These are phyloP conservation scores for Anastrepha obliqua DNA, from an alignment of 1,140 invertebrate genomes.

Conservation along the genomic window DNA sequence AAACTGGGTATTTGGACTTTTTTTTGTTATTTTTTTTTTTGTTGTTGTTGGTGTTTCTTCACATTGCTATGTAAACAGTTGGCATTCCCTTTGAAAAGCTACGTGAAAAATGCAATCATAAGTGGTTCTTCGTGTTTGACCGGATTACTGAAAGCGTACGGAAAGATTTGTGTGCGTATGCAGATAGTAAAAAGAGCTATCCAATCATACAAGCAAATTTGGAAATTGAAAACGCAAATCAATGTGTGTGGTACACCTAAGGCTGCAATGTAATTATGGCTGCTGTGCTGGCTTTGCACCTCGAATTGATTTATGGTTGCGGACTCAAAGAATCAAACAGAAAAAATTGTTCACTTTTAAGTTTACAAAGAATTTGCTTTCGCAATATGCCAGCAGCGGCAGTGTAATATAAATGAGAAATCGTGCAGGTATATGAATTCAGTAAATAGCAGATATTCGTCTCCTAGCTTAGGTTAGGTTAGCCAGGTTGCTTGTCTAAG, in stretches of 20 bases:
- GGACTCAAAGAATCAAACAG: no score
- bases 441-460: no score
- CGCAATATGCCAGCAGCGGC: no score
- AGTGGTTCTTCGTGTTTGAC: neutral
- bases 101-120: neutral
- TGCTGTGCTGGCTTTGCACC: neutral
- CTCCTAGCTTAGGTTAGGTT: no score
- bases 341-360: no score
- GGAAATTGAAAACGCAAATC: neutral
- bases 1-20: neutral
- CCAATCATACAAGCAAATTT: neutral
- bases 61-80: neutral
- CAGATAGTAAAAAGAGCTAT: neutral
- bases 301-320: neutral
- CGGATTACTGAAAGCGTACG: neutral
- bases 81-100: neutral
- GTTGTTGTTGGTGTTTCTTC: neutral
- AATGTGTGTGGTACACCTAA: neutral
- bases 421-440: no score
- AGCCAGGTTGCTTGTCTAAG: no score
- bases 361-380: no score
- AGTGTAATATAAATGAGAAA: no score
- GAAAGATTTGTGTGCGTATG: neutral
- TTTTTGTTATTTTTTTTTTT: neutral
- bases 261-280: neutral